Evolutionary conservation across 1,140 invertebrate species (phyloP), one percentile per base, ranked within the genome.

Genomic region (Drosophila virilis): DNA sequence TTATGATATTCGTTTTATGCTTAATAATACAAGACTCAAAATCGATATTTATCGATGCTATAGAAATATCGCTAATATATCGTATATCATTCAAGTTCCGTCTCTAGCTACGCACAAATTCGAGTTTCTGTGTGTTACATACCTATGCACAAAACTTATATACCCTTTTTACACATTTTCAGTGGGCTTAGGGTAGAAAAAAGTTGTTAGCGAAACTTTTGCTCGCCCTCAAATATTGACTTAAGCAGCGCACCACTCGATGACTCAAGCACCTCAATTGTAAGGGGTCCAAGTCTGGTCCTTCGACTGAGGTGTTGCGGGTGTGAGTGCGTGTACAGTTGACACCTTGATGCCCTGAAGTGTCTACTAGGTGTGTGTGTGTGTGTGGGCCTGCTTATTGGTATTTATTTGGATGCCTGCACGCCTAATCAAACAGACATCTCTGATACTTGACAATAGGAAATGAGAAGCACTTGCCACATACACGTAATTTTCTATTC

Each of bases 341-440:
- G 84, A 88, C 83, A 88, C 83, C 84, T 88, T 72, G 69, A 77
- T 60, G 69, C 68, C 61, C 51, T 76, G 67, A 66, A 76, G 61
- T 66, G 76, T 52, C 38, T 67, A 17, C 17, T 17, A 17, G 17
- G 48, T 70, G 33, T 55, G 42, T 43, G 28, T 46, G 32, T 33
- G 55, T 62, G 43, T 62, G 42, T 17, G n/a, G 28, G 60, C 9
- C 68, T 80, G 72, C 83, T 83, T 86, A 86, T 86, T 86, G 82
- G 82, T 79, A 86, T 86, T 86, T 86, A 86, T 86, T 88, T 81
- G 68, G 74, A 78, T 85, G 79, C 80, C 77, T 66, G 77, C 75
- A 83, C 79, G 80, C 76, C 82, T 82, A 86, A 86, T 86, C 82
- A 86, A 86, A 86, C 82, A 86, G 61, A 60, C 62, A 68, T 37